Evolutionary conservation across 2,797 vertebrate genomes (phyloP).

Genomic region (Malacoctenus gilli): DNA sequence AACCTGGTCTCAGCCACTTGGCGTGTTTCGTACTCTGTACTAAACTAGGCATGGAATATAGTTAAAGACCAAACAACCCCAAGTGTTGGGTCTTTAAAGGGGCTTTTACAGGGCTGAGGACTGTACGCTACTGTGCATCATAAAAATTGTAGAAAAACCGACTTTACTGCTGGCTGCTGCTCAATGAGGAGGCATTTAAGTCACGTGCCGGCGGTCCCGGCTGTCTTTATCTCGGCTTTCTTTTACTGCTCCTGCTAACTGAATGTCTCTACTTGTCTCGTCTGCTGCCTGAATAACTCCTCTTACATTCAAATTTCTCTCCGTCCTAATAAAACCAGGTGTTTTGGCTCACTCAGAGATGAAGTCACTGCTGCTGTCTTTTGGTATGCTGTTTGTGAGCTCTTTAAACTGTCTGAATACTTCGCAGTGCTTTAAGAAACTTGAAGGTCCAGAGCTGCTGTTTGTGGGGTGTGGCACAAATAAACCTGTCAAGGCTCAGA

Average conservation of each 20-base stretch:
- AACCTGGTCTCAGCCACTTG: not conserved
- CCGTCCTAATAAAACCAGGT: slow-evolving; percentile 18
- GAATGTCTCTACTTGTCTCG: not conserved
- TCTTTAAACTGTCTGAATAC: slow-evolving; percentile 53
- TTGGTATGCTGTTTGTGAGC: slow-evolving; percentile 34
- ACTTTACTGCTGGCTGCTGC: not conserved
- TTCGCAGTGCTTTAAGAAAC: slow-evolving; percentile 38
- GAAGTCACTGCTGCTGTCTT: slow-evolving; percentile 41
- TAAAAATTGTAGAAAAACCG: not conserved
- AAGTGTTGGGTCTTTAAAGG: not conserved
- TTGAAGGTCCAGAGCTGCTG: slow-evolving; percentile 29
- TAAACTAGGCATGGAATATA: not conserved
- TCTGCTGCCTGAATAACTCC: not conserved
- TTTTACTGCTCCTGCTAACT: not conserved
- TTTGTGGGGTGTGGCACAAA: slow-evolving; percentile 51
- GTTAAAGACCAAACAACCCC: not conserved
- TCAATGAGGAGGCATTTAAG: no score
- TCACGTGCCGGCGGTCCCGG: not conserved
- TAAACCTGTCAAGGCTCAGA: slow-evolving; percentile 58
- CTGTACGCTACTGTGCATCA: not conserved
- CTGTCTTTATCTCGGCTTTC: not conserved
- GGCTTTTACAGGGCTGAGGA: not conserved
- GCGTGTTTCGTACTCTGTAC: not conserved
- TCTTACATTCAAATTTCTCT: not conserved
- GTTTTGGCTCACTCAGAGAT: slow-evolving; percentile 20